Base-by-base conservation (phyloP, 2,888 invertebrate species). In the Pseudococcus viburni region DNA sequence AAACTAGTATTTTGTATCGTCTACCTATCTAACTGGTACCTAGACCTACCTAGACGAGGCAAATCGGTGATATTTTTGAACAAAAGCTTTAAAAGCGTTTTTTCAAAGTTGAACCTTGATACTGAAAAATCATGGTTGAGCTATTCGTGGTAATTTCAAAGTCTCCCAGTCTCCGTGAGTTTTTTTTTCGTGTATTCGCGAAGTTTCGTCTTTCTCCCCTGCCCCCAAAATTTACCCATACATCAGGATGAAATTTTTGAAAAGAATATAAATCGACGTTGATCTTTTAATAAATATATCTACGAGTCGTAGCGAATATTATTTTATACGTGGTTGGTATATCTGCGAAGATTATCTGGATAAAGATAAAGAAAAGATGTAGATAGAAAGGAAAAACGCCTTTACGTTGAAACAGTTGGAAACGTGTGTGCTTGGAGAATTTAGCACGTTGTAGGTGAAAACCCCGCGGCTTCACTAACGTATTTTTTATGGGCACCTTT, bases 241-340 rank as follows among this genome's bases (percentile, higher is more conserved):
- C 22, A 64, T 64, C 19, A 22, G 64, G 64, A 64, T 64, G 64
- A 64, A 64, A 64, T 64, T 64, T 64, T 22, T 3, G 11, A 22
- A 46, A 80, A 83, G 12, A 83, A 83, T 83, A 19, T 83, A 83
- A 83, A 83, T 83, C 80, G 80, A 46, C 46, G 33, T 33, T 83
- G 80, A 83, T 83, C 80, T 83, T 83, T 83, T 83, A 83, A 46
- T 83, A 83, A 83, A 83, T 83, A 39, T 77, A 39, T 77, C 77
- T 39, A 6, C 22, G 64, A 64, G 22, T 64, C 64, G 64, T 64
- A 22, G 39, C 39, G 77, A 77, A 77, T 42, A 77, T 46, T 26
- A 7, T 33, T 46, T 33, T n/a, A 42, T 33, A 83, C 33, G n/a
- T 19, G 15, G 17, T 9, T 17, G 46, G 12, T 64, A 55, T 17